Evolutionary conservation across 2,113 vertebrate species (phyloP).

Genomic region (Ctenomys sociabilis): DNA sequence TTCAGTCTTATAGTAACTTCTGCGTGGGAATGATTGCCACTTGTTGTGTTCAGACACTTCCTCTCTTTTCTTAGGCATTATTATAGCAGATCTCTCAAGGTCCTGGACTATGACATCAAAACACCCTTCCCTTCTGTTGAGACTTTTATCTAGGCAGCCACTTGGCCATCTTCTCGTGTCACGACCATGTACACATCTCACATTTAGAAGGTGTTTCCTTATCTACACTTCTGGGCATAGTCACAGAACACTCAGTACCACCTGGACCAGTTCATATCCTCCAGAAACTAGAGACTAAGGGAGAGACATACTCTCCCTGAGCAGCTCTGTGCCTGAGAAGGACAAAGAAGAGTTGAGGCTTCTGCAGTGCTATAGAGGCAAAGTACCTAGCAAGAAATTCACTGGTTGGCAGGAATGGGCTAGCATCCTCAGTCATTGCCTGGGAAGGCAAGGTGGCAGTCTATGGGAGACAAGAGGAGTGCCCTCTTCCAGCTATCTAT

Average conservation of each 20-base stretch:
- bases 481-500: background rate
- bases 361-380: background rate
- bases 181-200: background rate
- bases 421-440: background rate
- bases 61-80: background rate
- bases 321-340: background rate
- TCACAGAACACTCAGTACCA: background rate
- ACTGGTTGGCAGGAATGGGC: background rate
- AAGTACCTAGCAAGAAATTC: background rate
- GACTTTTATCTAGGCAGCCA: background rate
- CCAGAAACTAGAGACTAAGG: background rate
- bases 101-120: background rate
- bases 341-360: background rate
- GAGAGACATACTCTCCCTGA: background rate
- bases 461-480: too few species aligned
- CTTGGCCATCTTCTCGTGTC: background rate
- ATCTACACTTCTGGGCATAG: too few species aligned
- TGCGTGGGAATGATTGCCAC: background rate
- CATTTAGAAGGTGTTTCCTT: background rate
- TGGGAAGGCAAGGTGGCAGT: background rate
- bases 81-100: background rate
- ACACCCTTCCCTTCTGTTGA: background rate
- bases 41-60: background rate
- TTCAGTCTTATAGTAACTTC: background rate
- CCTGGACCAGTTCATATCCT: background rate